Evolutionary conservation across 2,113 vertebrate species (phyloP), one percentile per base, ranked within the genome.

Genomic region (Paralichthys olivaceus): DNA sequence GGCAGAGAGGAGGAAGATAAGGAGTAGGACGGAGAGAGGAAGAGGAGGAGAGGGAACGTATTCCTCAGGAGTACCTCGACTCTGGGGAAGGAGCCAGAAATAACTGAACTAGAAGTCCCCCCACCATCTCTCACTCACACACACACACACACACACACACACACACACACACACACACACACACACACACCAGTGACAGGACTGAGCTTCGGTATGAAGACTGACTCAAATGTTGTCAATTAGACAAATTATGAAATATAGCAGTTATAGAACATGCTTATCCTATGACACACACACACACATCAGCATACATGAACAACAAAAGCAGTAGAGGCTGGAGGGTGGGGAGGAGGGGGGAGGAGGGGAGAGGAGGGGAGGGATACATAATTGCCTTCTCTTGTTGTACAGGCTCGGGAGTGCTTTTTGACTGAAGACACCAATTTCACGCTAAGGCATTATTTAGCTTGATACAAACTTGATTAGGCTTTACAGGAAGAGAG

Each of bases 391-490:
- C 79, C 81, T 93, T 94, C 91, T 93, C 91, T 89, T 91, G 92
- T 93, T 91, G 81, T 82, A 86, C 90, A 92, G 89, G 83, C 90
- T 90, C 73, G 75, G 84, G 90, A 93, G 85, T 84, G 91, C 89
- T 90, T 93, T 89, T 89, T 90, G 85, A 92, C 90, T 93, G 90
- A 82, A 90, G 90, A 92, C 90, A 90, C 89, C 80, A 86, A 93
- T 93, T 94, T 93, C 92, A 95, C 85, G 80, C 91, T 88, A 86
- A 70, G 80, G 90, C 92, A 93, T 94, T 93, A 94, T 93, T 94
- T 92, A 89, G 91, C 91, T 92, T 92, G 91, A 93, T 94, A 91
- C 91, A 92, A 90, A 94, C 90, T 93, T 93, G 93, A 94, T 94
- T 92, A 94, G 92, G 90, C 90, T 89, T 92, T 92, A 81, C 75